Evolutionary conservation across 2,113 vertebrate genomes (phyloP).

Genomic region (Martes martes): DNA sequence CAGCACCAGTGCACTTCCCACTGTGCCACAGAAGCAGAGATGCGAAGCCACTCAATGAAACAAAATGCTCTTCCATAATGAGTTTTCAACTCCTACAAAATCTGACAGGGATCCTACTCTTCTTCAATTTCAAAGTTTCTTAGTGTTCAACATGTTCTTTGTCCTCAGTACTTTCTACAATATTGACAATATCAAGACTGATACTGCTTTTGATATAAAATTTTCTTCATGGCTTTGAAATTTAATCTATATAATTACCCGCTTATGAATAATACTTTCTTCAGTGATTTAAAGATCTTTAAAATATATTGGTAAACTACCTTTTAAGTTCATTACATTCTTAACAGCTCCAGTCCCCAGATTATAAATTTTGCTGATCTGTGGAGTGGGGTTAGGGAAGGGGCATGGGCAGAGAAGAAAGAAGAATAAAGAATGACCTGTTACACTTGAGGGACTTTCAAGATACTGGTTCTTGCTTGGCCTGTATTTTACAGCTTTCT

Average conservation of each 20-base stretch:
- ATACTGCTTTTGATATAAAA: background rate
- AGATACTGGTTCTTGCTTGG: background rate
- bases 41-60: background rate
- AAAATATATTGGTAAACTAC: background rate
- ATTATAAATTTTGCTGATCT: background rate
- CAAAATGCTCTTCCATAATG: background rate
- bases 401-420: background rate
- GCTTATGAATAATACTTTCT: background rate
- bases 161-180: background rate
- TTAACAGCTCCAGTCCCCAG: background rate
- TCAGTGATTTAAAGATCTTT: background rate
- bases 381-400: background rate
- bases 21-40: background rate
- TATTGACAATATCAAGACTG: background rate
- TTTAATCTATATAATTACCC: background rate
- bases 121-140: background rate
- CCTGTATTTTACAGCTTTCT: background rate
- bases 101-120: background rate
- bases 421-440: background rate
- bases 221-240: background rate
- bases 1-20: background rate
- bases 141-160: background rate
- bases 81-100: slow-evolving; percentile 5
- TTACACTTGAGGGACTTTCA: background rate
- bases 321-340: background rate